A percentile compares a stretch with the other conserved stretches of the same genome.
Conservation (phyloP, 1,140 invertebrate genomes). For the Drosophila kohkoa region DNA sequence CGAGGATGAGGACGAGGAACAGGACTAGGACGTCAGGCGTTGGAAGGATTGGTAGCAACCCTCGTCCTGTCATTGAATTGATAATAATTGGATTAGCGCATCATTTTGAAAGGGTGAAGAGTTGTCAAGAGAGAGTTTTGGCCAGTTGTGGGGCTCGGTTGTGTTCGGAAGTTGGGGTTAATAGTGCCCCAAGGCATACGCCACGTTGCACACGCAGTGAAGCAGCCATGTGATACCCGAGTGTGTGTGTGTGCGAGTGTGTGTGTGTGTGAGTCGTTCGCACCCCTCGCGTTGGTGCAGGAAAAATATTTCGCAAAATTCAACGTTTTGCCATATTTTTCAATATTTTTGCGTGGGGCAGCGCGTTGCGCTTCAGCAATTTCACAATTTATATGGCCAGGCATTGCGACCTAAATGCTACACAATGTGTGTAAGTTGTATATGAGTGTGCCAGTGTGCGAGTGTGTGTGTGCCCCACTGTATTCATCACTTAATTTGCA, state of each 20-base stretch:
- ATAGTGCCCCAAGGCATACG: conserved; percentile 75
- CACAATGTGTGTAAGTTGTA: conserved; percentile 9
- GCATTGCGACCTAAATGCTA: conserved; percentile 69
- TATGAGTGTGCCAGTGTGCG: conserved; percentile 15
- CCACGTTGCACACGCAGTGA: conserved; percentile 68
- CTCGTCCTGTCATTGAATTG: conserved; percentile 76
- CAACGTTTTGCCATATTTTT: conserved; percentile 52
- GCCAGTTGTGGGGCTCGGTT: conserved; percentile 27
- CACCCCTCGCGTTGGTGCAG: conserved; percentile 17
- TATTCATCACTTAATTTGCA: conserved; percentile 83
- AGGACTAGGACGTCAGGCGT: too few species aligned
- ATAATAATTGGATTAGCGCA: conserved; percentile 84
- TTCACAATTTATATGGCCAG: conserved; percentile 76
- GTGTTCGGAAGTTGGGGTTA: conserved; percentile 47
- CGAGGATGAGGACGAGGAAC: neutral
- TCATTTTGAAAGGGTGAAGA: conserved; percentile 42
- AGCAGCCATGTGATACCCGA: conserved; percentile 60
- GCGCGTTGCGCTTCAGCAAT: conserved; percentile 66
- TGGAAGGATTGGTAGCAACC: conserved; percentile 17
- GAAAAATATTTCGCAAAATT: conserved; percentile 72
- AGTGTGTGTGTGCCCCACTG: conserved; percentile 58
- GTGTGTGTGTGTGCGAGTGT: conserved; percentile 2
- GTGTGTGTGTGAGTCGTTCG: conserved; percentile 6
- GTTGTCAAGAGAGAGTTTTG: conserved; percentile 30
- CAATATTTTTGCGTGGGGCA: conserved; percentile 60